phyloP scores from a whole-genome alignment of 64 coral and sea anemone species.

The Actinia tenebrosa region DNA sequence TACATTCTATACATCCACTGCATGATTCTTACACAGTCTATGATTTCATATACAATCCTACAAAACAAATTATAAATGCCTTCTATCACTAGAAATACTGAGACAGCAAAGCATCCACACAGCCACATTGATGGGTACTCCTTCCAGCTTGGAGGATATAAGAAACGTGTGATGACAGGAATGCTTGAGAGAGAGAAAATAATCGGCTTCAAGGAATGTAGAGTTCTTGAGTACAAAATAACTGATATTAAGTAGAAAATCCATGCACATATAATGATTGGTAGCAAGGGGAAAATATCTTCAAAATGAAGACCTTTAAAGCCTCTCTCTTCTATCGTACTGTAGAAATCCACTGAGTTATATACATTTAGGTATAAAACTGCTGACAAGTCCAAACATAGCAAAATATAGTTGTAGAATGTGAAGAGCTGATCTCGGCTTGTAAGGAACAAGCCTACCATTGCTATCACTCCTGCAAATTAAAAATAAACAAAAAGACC shows the following conservation, averaged over 20 bases:
- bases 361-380: conserved; percentile 86
- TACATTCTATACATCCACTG: conserved; percentile 95
- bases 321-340: conserved; percentile 28
- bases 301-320: conserved; percentile 37
- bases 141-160: conserved; percentile 25
- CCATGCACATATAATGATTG: conserved; percentile 73
- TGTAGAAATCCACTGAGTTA: conserved; percentile 75
- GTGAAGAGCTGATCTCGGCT: conserved; percentile 69
- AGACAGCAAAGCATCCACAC: conserved; percentile 61
- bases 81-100: conserved; percentile 49
- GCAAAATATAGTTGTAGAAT: conserved; percentile 81
- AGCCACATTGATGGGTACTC: conserved; percentile 79
- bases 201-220: conserved; percentile 70
- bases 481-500: neutral
- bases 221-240: conserved; percentile 59
- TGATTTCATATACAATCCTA: conserved; percentile 43
- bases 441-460: conserved; percentile 55
- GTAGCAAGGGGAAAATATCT: conserved; percentile 45
- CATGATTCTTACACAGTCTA: conserved; percentile 44
- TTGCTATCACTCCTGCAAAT: conserved; percentile 48
- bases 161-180: conserved; percentile 42
- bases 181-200: conserved; percentile 56
- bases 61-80: conserved; percentile 47
- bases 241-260: conserved; percentile 75
- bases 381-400: conserved; percentile 66